Evolutionary conservation across 2,888 invertebrate genomes (phyloP).

Genomic region (Dynastes maya): DNA sequence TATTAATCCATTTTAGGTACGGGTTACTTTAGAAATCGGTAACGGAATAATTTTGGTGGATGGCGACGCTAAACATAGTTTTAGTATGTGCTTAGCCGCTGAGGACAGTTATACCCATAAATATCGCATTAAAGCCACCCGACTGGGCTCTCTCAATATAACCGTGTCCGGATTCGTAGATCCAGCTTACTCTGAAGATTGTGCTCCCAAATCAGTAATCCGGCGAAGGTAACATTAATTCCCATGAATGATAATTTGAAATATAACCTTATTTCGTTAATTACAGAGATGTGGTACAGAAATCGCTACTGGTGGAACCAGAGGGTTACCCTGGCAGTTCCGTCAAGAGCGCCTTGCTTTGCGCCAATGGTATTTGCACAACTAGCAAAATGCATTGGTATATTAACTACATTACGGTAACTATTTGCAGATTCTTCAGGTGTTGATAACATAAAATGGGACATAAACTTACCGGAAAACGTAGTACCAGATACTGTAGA

Average conservation of each 20-base stretch:
- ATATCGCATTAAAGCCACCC: conserved; percentile 63
- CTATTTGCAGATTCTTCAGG: conserved; percentile 59
- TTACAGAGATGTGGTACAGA: conserved; percentile 76
- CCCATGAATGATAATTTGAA: too few species aligned
- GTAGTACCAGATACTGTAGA: conserved; percentile 78
- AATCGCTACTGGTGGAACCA: conserved; percentile 77
- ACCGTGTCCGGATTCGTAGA: conserved; percentile 72
- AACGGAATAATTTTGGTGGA: conserved; percentile 61
- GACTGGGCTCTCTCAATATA: conserved; percentile 69
- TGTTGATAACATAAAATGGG: conserved; percentile 67
- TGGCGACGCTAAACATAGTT: conserved; percentile 57
- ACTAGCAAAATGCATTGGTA: neutral
- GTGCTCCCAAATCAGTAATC: conserved; percentile 71
- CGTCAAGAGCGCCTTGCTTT: conserved; percentile 79
- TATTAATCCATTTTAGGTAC: conserved; percentile 57
- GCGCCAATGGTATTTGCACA: conserved; percentile 73
- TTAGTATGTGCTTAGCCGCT: conserved; percentile 64
- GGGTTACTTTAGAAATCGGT: conserved; percentile 62
- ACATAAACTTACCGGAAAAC: conserved; percentile 71
- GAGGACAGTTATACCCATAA: conserved; percentile 64
- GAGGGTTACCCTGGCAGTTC: conserved; percentile 81
- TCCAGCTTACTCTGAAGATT: conserved; percentile 68
- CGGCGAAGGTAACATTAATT: conserved; percentile 67
- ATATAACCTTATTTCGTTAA: too few species aligned
- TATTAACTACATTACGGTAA: too few species aligned